phyloP scores from a whole-genome alignment of 2,113 vertebrate species.

The Brienomyrus brachyistius region DNA sequence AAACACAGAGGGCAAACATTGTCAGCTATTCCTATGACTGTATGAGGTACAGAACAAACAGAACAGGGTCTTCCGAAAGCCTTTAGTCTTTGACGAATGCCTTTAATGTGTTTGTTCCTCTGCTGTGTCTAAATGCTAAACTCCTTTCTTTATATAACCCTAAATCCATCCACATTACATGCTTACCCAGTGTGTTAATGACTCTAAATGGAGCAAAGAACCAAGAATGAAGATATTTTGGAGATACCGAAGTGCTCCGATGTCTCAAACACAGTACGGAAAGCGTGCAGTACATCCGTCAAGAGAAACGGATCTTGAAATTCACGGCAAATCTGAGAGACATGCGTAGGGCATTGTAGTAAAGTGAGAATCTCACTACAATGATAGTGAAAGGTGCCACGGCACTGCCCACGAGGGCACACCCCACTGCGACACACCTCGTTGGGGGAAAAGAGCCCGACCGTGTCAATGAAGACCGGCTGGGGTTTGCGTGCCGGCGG shows the following conservation, averaged over 20 bases:
- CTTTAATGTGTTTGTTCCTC: slow-evolving; percentile 22
- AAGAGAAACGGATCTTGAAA: slow-evolving; percentile 12
- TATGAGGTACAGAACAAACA: background rate
- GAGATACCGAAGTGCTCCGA: background rate
- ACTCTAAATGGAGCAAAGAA: background rate
- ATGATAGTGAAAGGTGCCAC: background rate
- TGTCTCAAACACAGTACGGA: background rate
- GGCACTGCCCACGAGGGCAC: slow-evolving; percentile 26
- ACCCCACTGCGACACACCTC: slow-evolving; percentile 68
- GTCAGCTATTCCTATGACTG: background rate
- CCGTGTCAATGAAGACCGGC: slow-evolving; percentile 70
- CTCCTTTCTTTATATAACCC: background rate
- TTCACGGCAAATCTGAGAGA: slow-evolving; percentile 34
- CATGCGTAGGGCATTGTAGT: background rate
- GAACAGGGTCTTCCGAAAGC: background rate
- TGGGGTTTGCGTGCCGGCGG: slow-evolving; percentile 59
- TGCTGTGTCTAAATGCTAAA: slow-evolving; percentile 18
- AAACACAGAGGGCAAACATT: background rate
- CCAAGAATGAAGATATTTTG: background rate
- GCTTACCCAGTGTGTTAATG: background rate
- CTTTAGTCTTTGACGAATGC: background rate
- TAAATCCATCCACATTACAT: background rate
- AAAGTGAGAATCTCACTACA: background rate
- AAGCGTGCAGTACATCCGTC: background rate
- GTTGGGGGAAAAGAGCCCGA: slow-evolving; percentile 76